Base-by-base conservation (phyloP, 2,888 invertebrate genomes). In the Melikaiella ostensackeni region DNA sequence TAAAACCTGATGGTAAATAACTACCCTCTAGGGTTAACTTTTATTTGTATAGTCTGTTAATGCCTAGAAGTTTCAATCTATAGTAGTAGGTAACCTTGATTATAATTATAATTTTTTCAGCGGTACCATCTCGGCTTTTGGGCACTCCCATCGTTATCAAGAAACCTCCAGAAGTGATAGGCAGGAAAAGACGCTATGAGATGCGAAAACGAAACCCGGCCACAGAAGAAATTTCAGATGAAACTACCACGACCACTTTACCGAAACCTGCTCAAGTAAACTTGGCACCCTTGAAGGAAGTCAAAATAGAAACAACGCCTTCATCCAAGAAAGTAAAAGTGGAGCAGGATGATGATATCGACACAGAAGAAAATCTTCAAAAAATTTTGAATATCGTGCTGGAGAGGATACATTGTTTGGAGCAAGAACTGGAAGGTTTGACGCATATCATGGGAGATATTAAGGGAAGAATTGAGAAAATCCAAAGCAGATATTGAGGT, bases 381-480 rank as follows among this genome's bases (percentile, higher is more conserved):
- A 70, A 70, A 19, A 27, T 70, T 30, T 27, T 70, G 16, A 46
- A 50, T 70, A 70, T 70, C 11, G 46, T 70, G 9, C 30, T 70
- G 8, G 70, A 70, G 46, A 70, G 70, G 46, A 70, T 70, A 70
- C 50, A 70, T 19, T 70, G 70, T 50, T 50, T 70, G 27, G 70
- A 70, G 9, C 46, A 70, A 70, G 70, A 70, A 70, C 9, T 70
- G 27, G 70, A 70, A 27, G 70, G 70, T 30, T 27, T 70, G 5
- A 70, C 27, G 7, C 70, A 70, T 50, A 70, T 70, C 30, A 70
- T 70, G 70, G 70, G 46, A 13, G 70, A 70, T 30, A 70, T 70
- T 30, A 70, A 50, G 46, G 46, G 30, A 30, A 46, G 70, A 70
- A 70, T 70, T 70, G 70, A 70, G 27, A 70, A 50, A 70, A 70